A percentile compares a stretch with the other conserved stretches of the same genome.
These are phyloP conservation scores for Tretioscincus oriximinensis DNA, from an alignment of 2,113 vertebrate species.

Conservation along the genomic window DNA sequence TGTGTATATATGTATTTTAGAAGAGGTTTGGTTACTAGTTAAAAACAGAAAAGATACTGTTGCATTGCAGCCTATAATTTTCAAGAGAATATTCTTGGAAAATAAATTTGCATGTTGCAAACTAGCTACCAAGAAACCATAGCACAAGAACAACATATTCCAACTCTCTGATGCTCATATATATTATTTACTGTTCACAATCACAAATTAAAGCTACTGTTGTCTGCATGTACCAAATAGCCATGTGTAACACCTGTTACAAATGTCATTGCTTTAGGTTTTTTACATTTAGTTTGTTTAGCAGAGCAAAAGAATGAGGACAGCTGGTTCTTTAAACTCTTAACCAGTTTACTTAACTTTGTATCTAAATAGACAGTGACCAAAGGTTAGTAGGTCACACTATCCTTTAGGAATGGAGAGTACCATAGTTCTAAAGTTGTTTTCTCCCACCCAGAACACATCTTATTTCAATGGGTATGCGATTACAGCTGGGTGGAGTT, in stretches of 20 bases:
- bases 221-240: not conserved
- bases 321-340: constrained; percentile 15
- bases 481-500: constrained; percentile 16
- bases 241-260: not conserved
- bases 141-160: not conserved
- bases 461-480: not conserved
- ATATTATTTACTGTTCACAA: not conserved
- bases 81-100: not conserved
- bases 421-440: not conserved
- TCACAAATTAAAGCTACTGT: not conserved
- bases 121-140: not conserved
- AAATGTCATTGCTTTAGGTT: not conserved
- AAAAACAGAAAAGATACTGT: not conserved
- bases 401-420: not conserved
- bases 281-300: constrained; percentile 22
- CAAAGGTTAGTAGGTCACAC: constrained; percentile 8
- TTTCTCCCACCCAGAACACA: constrained; percentile 16
- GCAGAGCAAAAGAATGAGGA: not conserved
- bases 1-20: not conserved
- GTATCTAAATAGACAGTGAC: not conserved
- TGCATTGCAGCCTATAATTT: not conserved
- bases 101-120: not conserved
- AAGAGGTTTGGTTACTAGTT: not conserved
- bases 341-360: not conserved
- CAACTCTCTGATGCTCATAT: not conserved